These are phyloP conservation scores for Genyomyrus donnyi DNA, from an alignment of 2,113 vertebrate genomes.

Conservation along the genomic window DNA sequence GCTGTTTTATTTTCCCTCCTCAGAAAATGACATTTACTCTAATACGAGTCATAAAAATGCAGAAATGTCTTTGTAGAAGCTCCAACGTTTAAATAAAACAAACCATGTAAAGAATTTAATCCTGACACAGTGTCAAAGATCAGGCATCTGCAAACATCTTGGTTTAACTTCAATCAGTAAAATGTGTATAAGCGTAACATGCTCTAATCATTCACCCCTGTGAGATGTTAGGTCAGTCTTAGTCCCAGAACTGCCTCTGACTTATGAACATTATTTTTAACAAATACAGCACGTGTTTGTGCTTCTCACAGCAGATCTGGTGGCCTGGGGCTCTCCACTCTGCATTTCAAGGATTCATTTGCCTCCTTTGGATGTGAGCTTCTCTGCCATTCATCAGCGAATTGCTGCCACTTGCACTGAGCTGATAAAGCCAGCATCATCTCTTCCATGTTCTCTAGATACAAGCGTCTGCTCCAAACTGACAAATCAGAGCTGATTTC, in stretches of 20 bases:
- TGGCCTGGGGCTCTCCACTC: background rate
- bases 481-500: background rate
- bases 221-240: background rate
- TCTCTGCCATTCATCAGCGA: background rate
- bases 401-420: background rate
- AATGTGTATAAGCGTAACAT: background rate
- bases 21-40: background rate
- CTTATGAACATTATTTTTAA: background rate
- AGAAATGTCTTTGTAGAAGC: background rate
- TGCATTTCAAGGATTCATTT: background rate
- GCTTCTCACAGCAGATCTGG: background rate
- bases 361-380: background rate
- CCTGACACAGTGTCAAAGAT: background rate
- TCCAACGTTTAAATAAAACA: background rate
- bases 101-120: background rate
- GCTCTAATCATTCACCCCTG: background rate
- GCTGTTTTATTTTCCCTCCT: background rate
- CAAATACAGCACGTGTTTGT: background rate
- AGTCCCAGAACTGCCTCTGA: background rate
- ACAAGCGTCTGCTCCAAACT: background rate
- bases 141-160: background rate
- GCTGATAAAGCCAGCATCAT: background rate
- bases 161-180: background rate
- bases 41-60: background rate
- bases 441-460: background rate